phyloP scores from a whole-genome alignment of 2,797 vertebrate species.

The Borostomias antarcticus region DNA sequence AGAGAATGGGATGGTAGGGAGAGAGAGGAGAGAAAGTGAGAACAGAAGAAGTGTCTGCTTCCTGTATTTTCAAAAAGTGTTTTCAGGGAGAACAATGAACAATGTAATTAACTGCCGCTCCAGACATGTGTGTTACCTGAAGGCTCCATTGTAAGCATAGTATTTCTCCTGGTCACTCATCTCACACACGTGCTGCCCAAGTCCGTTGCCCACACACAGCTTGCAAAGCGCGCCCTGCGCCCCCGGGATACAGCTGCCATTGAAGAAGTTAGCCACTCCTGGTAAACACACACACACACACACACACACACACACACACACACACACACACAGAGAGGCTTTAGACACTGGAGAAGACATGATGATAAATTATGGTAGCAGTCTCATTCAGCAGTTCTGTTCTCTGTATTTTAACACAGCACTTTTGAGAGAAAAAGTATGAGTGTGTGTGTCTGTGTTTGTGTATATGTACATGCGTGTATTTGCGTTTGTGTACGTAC shows the following conservation, averaged over 20 bases:
- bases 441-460: not conserved
- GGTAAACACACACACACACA: not conserved
- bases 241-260: constrained; percentile 12
- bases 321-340: too few species aligned
- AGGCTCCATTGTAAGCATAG: constrained; percentile 10
- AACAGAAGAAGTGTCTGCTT: not conserved
- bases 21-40: not conserved
- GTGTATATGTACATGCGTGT: not conserved
- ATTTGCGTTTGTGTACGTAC: not conserved
- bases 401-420: too few species aligned
- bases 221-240: not conserved
- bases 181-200: constrained; percentile 5
- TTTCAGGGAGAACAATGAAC: not conserved
- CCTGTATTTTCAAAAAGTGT: too few species aligned
- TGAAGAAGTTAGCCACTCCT: constrained; percentile 12
- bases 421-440: too few species aligned
- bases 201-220: constrained; percentile 10
- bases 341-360: too few species aligned
- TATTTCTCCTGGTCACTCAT: not conserved
- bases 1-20: not conserved
- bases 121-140: constrained; percentile 4
- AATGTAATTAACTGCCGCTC: not conserved
- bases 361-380: too few species aligned
- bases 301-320: not conserved
- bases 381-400: too few species aligned